Evolutionary conservation across 1,140 invertebrate genomes (phyloP), one percentile per base, ranked within the genome.

Genomic region (Caenorhabditis elegans): DNA sequence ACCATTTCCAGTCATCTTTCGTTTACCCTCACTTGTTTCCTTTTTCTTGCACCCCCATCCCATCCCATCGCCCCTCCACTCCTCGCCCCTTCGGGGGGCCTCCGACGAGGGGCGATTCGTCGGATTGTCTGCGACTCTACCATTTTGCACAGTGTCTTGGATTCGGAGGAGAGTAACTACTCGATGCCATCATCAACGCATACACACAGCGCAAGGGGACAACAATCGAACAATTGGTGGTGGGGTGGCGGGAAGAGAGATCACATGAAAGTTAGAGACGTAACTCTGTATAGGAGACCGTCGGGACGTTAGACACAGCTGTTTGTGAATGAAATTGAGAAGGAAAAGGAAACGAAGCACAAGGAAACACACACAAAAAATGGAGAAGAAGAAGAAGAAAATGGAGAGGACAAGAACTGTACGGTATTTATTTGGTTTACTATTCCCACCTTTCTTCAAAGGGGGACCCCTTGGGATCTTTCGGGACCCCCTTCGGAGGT

Each of bases 171-270:
- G 53, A 60, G 53, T 60, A 60, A 60, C 53, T 70, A 43, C 34
- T 39, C 60, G 60, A 39, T 39, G 34, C 34, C 60, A 70, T 70
- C 60, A 70, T 36, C 60, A 70, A 39, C 60, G 60, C 60, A 70
- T 70, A 70, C 55, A 65, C 60, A 70, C 31, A 43, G 34, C 60
- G 60, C 53, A 34, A 43, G 60, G 19, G 60, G 60, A 70, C 60
- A 70, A 70, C 60, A 70, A 70, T 70, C 34, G 60, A 43, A 70
- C 34, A 43, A 70, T 60, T 60, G 53, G 53, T 60, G 53, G 53
- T 17, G 53, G 53, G 22, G 39, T 26, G 51, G 51, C 11, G 8
- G 51, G 24, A 34, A 19, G 17, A 65, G 55, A 65, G 34, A 70
- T 5, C 39, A 43, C 39, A 8, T 5, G 10, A 65, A 43, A 8